Base-by-base conservation (phyloP, 2,888 invertebrate genomes). In the Drosophila subquinaria region DNA sequence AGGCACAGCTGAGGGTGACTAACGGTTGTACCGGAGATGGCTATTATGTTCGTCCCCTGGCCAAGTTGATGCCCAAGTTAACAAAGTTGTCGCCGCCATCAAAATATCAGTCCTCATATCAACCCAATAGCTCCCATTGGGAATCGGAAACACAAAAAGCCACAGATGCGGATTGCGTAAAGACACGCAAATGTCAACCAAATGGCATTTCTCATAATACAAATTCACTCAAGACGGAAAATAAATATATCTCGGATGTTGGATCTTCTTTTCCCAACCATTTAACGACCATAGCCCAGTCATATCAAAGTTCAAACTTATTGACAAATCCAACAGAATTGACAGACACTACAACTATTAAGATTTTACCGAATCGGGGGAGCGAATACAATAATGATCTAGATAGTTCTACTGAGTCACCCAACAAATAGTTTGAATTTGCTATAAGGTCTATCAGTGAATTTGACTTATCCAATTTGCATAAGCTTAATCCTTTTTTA, bases 1-100 rank as follows among this genome's bases (percentile, higher is more conserved):
- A 5, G 23, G 38, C 61, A 0, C 65, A 76, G 23, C 8, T 80
- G 43, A 40, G 38, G 1, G 73, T 80, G 38, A 69, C 5, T 6
- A 78, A 76, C 15, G 80, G 81, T 1, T 11, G 20, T 2, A 81
- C 66, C 3, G 78, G 70, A 2, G 81, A 80, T 51, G 81, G 81
- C 1, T 65, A 78, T 40, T 78, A 72, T 20, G 48, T 80, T 0
- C 33, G 48, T 1, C 51, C 38, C 1, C n/a, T 51, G 35, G 1
- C 35, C 6, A 62, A 62, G 36, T 3, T 52, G 10, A 0, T 10
- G 27, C 40, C 59, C 8, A 55, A 27, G 8, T 13, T 11, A 1
- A 0, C 17, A 10, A 60, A 55, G 23, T 17, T 36, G 15, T 2
- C 20, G 13, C 6, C 27, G 1, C 13, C 33, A 10, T 40, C 51